These are phyloP conservation scores for Poecilia velifera DNA, from an alignment of 2,797 vertebrate species.

Conservation along the genomic window DNA sequence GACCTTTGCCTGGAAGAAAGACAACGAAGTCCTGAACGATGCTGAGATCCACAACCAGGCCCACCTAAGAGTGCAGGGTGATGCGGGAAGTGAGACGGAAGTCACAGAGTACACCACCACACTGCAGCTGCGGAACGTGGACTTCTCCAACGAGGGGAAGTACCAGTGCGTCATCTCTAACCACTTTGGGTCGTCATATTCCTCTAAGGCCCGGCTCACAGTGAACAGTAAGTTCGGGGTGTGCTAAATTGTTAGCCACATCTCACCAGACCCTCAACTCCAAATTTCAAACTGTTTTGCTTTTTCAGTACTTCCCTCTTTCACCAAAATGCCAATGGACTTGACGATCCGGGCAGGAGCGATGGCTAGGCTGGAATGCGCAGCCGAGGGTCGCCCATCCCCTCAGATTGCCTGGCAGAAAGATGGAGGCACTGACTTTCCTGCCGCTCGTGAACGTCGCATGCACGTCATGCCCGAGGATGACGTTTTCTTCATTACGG, in stretches of 20 bases:
- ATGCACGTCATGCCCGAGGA: slow-evolving; percentile 99
- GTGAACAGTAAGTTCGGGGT: slow-evolving; percentile 90
- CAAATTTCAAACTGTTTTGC: not conserved
- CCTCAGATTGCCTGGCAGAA: slow-evolving; percentile 99
- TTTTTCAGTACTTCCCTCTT: slow-evolving; percentile 90
- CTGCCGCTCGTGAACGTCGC: slow-evolving; percentile 92
- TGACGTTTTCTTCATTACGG: slow-evolving; percentile 97
- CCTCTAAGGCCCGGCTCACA: slow-evolving; percentile 94
- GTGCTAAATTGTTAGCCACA: not conserved
- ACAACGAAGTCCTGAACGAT: slow-evolving; percentile 91
- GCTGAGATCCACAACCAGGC: slow-evolving; percentile 95
- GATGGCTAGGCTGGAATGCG: slow-evolving; percentile 92
- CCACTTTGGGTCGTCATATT: slow-evolving; percentile 97
- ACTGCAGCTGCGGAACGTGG: slow-evolving; percentile 87
- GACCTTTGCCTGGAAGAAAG: slow-evolving; percentile 99
- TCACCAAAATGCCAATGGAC: slow-evolving; percentile 96
- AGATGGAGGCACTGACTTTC: slow-evolving; percentile 96
- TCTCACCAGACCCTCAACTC: not conserved
- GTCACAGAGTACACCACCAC: slow-evolving; percentile 96
- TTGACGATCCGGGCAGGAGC: slow-evolving; percentile 91
- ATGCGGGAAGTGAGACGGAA: slow-evolving; percentile 62
- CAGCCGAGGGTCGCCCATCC: slow-evolving; percentile 89
- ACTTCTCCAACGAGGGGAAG: slow-evolving; percentile 91
- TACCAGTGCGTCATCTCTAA: slow-evolving; percentile 99
- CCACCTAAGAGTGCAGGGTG: slow-evolving; percentile 85